Evolutionary conservation across 1,140 invertebrate genomes (phyloP), one percentile per base, ranked within the genome.

Genomic region (Teleogryllus occipitalis): DNA sequence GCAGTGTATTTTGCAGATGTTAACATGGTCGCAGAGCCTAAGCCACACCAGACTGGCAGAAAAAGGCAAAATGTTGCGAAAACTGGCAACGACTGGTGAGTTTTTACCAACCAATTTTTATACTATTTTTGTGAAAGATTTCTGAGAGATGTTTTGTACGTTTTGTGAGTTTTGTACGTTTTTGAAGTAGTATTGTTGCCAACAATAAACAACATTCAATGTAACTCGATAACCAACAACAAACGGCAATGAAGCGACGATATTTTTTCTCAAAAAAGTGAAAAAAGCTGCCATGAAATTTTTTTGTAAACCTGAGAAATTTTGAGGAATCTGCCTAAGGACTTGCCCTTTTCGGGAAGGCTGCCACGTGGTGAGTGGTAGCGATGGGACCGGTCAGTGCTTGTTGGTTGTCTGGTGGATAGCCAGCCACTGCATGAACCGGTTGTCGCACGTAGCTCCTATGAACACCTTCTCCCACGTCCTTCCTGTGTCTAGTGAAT

Each of bases 21-120:
- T 47, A 95, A 95, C 86, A 92, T 94, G 92, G 93, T 95, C 72
- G 92, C 93, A 22, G 93, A 94, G 84, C 93, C 93, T 47, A 94
- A 95, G 86, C 91, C 93, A 75, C 93, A 94, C 86, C 93, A 94
- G 87, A 93, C 93, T 77, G 93, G 93, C 81, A 88, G 93, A 82
- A 95, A 94, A 85, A 87, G 93, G 80, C 92, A 93, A 85, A 94
- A 94, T 86, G 89, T 93, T 80, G 89, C 91, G 81, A 94, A 94
- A 89, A 93, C 92, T 73, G 93, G 92, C 85, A 93, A 93, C 85
- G 93, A 94, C 84, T 94, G 93, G 93, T 94, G 85, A 92, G 91
- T 90, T 83, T 82, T 80, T 80, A 77, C 73, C 47, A 47, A 21
- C 78, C 47, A 54, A 48, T 77, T 49, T 77, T 77, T 48, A 77